These are phyloP conservation scores for Sweltsa coloradensis DNA, from an alignment of 1,140 invertebrate species.

Conservation along the genomic window DNA sequence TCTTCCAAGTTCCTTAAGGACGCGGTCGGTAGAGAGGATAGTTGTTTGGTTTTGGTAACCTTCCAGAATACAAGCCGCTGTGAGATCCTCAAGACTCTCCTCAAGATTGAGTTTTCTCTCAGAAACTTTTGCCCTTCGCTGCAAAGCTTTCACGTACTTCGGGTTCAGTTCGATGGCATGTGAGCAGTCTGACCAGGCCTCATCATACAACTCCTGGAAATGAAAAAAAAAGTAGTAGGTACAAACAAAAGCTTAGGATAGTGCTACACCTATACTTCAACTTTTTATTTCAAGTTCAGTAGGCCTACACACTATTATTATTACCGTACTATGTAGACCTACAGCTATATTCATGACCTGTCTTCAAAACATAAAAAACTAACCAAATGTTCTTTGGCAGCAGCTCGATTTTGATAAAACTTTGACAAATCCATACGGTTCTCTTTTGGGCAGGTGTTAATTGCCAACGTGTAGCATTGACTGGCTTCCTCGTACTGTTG, in stretches of 20 bases:
- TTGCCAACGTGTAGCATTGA: conserved; percentile 75
- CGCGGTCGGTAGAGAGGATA: conserved; percentile 68
- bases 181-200: conserved; percentile 77
- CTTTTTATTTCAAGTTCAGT: too few species aligned
- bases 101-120: conserved; percentile 66
- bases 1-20: conserved; percentile 63
- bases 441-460: conserved; percentile 66
- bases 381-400: conserved; percentile 83
- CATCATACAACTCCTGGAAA: conserved; percentile 60
- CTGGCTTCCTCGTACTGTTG: conserved; percentile 84
- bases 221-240: conserved; percentile 10
- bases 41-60: conserved; percentile 69
- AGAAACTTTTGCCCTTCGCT: conserved; percentile 67
- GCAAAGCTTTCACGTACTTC: conserved; percentile 80
- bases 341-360: background rate
- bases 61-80: conserved; percentile 82
- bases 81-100: conserved; percentile 80
- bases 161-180: conserved; percentile 75
- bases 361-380: conserved; percentile 15
- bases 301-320: background rate
- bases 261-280: too few species aligned
- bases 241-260: background rate
- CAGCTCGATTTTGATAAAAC: conserved; percentile 92
- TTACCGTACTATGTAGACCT: background rate
- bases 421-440: conserved; percentile 65